Evolutionary conservation across 2,888 invertebrate genomes (phyloP).

Genomic region (Platycheirus rosarum): DNA sequence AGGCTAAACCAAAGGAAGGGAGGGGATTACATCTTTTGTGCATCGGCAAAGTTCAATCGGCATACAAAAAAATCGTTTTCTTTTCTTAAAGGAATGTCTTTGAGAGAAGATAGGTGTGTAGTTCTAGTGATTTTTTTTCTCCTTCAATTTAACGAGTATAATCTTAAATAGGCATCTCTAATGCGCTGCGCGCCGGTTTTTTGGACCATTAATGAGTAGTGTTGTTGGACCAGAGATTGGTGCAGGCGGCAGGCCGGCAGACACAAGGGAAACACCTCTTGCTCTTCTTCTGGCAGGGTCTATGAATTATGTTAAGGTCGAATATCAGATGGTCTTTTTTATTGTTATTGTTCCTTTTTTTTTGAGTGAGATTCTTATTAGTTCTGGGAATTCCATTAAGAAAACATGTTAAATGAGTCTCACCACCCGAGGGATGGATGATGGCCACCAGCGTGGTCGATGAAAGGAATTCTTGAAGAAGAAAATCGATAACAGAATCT

Average conservation of each 20-base stretch:
- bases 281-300: conserved; percentile 46
- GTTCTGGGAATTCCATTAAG: conserved; percentile 64
- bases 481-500: no score
- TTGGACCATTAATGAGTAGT: conserved; percentile 65
- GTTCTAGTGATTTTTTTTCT: conserved; percentile 15
- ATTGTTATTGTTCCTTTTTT: conserved; percentile 18
- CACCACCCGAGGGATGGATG: neutral
- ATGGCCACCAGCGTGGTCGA: conserved; percentile 52
- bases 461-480: conserved; percentile 10
- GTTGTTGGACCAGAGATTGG: conserved; percentile 19
- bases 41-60: conserved; percentile 73
- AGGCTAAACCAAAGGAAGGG: neutral
- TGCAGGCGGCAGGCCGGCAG: conserved; percentile 33
- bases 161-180: conserved; percentile 68
- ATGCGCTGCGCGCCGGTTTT: conserved; percentile 43
- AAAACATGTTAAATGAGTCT: conserved; percentile 23
- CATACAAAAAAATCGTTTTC: conserved; percentile 45
- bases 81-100: conserved; percentile 41
- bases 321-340: conserved; percentile 63
- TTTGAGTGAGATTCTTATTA: conserved; percentile 47
- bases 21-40: conserved; percentile 29
- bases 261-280: conserved; percentile 42
- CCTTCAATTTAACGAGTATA: conserved; percentile 34
- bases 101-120: conserved; percentile 11
- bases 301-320: conserved; percentile 73